Evolutionary conservation across 2,797 vertebrate species (phyloP).

Genomic region (Anolis apletophallus): DNA sequence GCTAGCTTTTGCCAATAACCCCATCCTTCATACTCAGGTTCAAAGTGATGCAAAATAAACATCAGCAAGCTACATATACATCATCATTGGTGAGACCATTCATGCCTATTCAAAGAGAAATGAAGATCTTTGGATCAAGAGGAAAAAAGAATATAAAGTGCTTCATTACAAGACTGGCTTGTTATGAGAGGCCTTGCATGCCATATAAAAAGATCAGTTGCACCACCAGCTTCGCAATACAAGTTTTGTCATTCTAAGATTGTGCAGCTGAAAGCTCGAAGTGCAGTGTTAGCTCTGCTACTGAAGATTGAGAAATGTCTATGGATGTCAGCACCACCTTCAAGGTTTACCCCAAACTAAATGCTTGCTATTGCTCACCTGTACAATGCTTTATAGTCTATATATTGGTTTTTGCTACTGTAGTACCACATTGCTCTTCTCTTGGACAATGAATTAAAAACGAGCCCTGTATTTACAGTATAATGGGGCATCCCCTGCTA

Average conservation of each 20-base stretch:
- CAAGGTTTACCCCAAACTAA: not conserved
- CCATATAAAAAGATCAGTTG: slow-evolving; percentile 27
- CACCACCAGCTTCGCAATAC: slow-evolving; percentile 38
- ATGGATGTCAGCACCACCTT: slow-evolving; percentile 25
- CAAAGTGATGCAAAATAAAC: slow-evolving; percentile 14
- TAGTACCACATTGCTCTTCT: not conserved
- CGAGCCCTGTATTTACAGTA: not conserved
- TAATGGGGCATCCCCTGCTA: slow-evolving; percentile 2
- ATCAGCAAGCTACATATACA: slow-evolving; percentile 33
- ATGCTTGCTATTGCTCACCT: not conserved
- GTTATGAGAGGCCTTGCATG: slow-evolving; percentile 32
- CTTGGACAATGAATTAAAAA: slow-evolving; percentile 9
- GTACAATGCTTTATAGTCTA: not conserved
- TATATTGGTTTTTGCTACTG: not conserved
- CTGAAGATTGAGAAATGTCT: slow-evolving; percentile 52
- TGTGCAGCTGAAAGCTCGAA: slow-evolving; percentile 60
- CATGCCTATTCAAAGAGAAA: slow-evolving; percentile 5
- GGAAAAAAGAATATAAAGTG: slow-evolving; percentile 58
- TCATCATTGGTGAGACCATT: not conserved
- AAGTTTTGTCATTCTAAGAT: slow-evolving; percentile 41
- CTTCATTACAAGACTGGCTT: slow-evolving; percentile 48
- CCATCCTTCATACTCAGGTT: slow-evolving; percentile 42
- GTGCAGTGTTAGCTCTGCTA: slow-evolving; percentile 53
- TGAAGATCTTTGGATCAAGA: slow-evolving; percentile 50
- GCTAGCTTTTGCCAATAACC: slow-evolving; percentile 32